A percentile compares a stretch with the other conserved stretches of the same genome.
These are phyloP conservation scores for Xanthia icteritia DNA, from an alignment of 2,888 invertebrate genomes.

Conservation along the genomic window DNA sequence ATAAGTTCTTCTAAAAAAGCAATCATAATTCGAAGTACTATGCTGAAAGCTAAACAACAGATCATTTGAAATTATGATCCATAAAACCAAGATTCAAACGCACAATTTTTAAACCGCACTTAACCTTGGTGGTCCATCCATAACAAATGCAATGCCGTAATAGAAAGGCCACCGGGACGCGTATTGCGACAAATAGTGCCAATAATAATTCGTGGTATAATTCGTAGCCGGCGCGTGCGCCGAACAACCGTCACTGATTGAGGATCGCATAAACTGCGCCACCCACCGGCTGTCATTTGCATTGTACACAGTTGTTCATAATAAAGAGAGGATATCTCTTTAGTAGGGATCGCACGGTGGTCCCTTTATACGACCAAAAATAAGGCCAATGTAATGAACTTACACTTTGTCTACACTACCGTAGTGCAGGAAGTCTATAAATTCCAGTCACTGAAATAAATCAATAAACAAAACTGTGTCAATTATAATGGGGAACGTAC, in stretches of 20 bases:
- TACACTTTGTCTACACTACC: conserved; percentile 58
- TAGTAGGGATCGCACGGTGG: conserved; percentile 62
- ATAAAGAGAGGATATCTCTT: conserved; percentile 69
- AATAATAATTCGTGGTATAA: conserved; percentile 82
- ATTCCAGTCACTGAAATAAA: conserved; percentile 77
- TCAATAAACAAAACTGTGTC: conserved; percentile 82
- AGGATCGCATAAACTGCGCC: conserved; percentile 82
- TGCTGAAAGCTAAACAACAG: neutral
- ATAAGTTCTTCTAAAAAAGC: neutral
- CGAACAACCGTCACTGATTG: conserved; percentile 85
- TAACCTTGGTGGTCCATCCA: conserved; percentile 70
- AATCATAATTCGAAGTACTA: neutral
- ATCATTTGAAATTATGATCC: conserved; percentile 15
- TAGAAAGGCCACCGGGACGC: conserved; percentile 71
- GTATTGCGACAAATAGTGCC: conserved; percentile 82
- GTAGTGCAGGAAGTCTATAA: conserved; percentile 65
- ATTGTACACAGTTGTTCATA: conserved; percentile 74
- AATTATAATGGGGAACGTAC: conserved; percentile 75
- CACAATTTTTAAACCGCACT: conserved; percentile 38
- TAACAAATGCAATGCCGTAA: conserved; percentile 65
- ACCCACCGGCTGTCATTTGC: conserved; percentile 83
- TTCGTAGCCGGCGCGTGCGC: conserved; percentile 84
- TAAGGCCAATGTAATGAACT: conserved; percentile 59
- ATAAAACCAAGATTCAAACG: conserved; percentile 25
- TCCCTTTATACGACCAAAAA: conserved; percentile 61